These are phyloP conservation scores for Piscicola geometra DNA, from an alignment of 2,888 invertebrate genomes.

Conservation along the genomic window DNA sequence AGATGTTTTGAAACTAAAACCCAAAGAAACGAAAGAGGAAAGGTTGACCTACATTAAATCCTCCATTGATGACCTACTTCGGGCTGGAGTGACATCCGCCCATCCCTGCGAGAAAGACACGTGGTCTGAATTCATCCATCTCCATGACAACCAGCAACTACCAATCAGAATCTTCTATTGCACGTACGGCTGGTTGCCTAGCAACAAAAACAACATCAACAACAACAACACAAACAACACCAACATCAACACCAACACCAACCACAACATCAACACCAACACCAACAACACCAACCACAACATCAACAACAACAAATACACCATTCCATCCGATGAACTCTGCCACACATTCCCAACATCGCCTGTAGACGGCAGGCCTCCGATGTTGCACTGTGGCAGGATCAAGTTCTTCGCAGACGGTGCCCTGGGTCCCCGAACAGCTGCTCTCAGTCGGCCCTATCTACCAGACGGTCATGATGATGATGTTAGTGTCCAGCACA, in stretches of 20 bases:
- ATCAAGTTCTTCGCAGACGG: constrained; percentile 43
- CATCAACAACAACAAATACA: no score
- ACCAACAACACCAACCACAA: no score
- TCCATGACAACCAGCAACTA: constrained; percentile 37
- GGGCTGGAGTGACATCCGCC: constrained; percentile 41
- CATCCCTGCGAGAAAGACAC: constrained; percentile 41
- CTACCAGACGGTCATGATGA: background rate
- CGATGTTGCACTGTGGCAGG: constrained; percentile 39
- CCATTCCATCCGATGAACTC: constrained; percentile 32
- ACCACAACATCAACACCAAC: no score
- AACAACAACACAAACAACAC: no score
- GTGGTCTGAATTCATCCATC: constrained; percentile 41
- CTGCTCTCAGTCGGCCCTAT: constrained; percentile 43
- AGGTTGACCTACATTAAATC: constrained; percentile 31
- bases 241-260: no score
- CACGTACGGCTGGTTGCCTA: constrained; percentile 24
- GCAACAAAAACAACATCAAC: no score
- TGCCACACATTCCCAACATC: background rate
- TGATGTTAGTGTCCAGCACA: no score
- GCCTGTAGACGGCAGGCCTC: constrained; percentile 34
- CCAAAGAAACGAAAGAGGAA: constrained; percentile 12
- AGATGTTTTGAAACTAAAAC: background rate
- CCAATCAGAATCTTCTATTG: constrained; percentile 43
- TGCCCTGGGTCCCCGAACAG: constrained; percentile 41
- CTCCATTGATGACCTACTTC: constrained; percentile 36